These are phyloP conservation scores for Escarpia spicata DNA, from an alignment of 2,888 invertebrate species.

Conservation along the genomic window DNA sequence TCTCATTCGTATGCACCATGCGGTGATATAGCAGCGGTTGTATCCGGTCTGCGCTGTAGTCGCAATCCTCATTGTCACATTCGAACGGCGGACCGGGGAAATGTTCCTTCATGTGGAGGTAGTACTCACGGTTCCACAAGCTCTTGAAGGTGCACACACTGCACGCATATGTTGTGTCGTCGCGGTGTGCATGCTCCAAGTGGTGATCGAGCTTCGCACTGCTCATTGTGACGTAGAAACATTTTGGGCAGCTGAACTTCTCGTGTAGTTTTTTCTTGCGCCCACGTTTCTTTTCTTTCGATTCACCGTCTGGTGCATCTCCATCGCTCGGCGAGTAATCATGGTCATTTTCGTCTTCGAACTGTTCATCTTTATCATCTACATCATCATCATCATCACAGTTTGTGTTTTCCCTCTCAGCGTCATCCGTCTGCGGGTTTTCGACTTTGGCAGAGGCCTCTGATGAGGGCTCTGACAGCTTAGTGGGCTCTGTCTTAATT, in stretches of 20 bases:
- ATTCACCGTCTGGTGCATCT: neutral
- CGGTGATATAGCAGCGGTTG: constrained; percentile 73
- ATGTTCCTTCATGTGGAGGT: constrained; percentile 49
- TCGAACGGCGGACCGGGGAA: constrained; percentile 74
- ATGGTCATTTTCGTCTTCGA: neutral
- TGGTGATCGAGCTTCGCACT: constrained; percentile 17
- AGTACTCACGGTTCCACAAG: constrained; percentile 33
- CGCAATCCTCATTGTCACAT: constrained; percentile 71
- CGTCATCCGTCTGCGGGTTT: neutral
- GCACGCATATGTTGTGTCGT: constrained; percentile 28
- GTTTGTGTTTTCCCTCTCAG: constrained; percentile 21
- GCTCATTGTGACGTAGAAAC: constrained; percentile 21
- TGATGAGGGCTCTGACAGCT: neutral
- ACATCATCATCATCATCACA: neutral
- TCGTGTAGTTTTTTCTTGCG: neutral
- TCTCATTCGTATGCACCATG: constrained; percentile 69
- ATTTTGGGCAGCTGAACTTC: constrained; percentile 30
- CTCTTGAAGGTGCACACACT: constrained; percentile 29
- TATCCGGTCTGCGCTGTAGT: constrained; percentile 68
- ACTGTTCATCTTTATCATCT: neutral
- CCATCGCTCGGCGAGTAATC: constrained; percentile 21
- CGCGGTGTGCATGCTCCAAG: constrained; percentile 26
- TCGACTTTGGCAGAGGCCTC: neutral
- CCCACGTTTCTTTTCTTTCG: constrained; percentile 21
- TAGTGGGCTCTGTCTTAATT: neutral